These are phyloP conservation scores for Cepaea nemoralis DNA, from an alignment of 1,140 invertebrate species.

Conservation along the genomic window DNA sequence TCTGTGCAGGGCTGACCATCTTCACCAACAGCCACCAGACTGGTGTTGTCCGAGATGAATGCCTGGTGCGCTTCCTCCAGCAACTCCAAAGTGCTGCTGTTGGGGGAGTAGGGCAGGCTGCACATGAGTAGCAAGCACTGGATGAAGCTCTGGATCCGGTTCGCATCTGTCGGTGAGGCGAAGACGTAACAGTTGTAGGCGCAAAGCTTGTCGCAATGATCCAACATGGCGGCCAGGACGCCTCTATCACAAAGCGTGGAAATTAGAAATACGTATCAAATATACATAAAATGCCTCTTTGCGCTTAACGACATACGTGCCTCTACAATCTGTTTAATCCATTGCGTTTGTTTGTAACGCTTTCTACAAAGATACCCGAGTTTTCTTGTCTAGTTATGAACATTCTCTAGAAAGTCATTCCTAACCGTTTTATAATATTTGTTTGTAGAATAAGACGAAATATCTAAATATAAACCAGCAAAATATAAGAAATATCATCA, in stretches of 20 bases:
- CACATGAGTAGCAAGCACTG: not conserved
- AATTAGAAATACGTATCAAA: too few relatives aligned
- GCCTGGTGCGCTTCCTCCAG: not conserved
- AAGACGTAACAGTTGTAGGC: constrained; percentile 1
- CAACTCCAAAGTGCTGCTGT: not conserved
- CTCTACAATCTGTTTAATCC: not conserved
- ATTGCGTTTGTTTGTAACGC: not conserved
- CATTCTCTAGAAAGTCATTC: not conserved
- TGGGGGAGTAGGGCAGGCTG: not conserved
- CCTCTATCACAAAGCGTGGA: too few relatives aligned
- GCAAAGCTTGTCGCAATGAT: not conserved
- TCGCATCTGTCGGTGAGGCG: not conserved
- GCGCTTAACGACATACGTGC: not conserved
- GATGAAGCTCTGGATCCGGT: not conserved
- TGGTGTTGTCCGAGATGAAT: not conserved
- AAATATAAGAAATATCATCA: too few relatives aligned
- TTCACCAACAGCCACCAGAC: not conserved
- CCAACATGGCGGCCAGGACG: not conserved
- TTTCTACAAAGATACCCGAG: not conserved
- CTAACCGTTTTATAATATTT: too few relatives aligned
- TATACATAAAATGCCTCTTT: not conserved
- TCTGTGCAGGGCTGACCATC: not conserved
- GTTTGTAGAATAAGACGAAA: too few relatives aligned
- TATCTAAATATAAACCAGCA: too few relatives aligned
- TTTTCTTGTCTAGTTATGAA: not conserved